Conservation (phyloP, 2,888 invertebrate genomes). For the Flexamia atlantica region DNA sequence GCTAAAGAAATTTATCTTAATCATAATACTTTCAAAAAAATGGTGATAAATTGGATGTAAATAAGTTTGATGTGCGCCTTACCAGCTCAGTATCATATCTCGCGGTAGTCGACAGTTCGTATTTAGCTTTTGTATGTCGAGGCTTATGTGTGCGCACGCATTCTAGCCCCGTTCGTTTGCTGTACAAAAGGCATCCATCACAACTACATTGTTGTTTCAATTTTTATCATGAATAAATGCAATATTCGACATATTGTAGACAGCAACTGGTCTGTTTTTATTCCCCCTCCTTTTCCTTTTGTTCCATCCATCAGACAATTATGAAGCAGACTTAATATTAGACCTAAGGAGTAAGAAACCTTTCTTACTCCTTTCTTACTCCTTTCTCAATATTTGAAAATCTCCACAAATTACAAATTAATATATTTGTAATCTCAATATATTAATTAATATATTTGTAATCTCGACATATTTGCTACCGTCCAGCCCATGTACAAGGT, state of each 20-base stretch:
- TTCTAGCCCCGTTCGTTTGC: conserved; percentile 44
- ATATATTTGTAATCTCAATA: no score
- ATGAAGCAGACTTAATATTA: no score
- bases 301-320: no score
- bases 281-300: not conserved
- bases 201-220: conserved; percentile 38
- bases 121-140: conserved; percentile 55
- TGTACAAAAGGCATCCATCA: conserved; percentile 53
- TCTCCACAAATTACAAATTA: no score
- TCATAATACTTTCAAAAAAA: not conserved
- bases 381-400: no score
- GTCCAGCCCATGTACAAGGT: no score
- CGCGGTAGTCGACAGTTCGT: conserved; percentile 32
- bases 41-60: conserved; percentile 26
- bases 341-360: no score
- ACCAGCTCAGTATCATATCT: conserved; percentile 8
- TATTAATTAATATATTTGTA: no score
- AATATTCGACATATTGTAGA: conserved; percentile 49
- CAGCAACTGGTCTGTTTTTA: conserved; percentile 17
- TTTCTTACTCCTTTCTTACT: no score
- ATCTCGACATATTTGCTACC: no score
- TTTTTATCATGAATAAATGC: conserved; percentile 57
- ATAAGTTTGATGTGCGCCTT: conserved; percentile 47
- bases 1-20: not conserved
- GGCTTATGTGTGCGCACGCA: conserved; percentile 43